Evolutionary conservation across 2,113 vertebrate genomes (phyloP).

Genomic region (Pyxicephalus adspersus): DNA sequence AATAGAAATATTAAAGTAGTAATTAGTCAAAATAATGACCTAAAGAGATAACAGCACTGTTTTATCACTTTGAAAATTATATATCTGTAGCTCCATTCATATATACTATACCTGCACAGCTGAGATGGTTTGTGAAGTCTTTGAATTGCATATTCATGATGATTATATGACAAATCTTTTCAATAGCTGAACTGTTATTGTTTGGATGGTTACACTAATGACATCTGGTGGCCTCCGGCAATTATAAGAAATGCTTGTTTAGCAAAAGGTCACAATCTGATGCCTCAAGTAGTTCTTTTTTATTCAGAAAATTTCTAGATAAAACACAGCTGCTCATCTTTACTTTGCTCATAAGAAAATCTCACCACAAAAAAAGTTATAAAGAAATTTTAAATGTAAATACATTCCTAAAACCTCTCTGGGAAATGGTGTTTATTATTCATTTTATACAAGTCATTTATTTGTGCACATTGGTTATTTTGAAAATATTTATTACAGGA

Average conservation of each 20-base stretch:
- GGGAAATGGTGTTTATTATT: too few relatives aligned
- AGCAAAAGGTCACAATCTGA: conserved; percentile 66
- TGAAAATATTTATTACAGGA: too few relatives aligned
- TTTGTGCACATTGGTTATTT: too few relatives aligned
- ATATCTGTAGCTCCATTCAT: background rate
- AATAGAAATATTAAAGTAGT: too few relatives aligned
- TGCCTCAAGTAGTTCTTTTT: conserved; percentile 58
- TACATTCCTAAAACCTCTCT: too few relatives aligned
- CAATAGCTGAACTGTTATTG: conserved; percentile 53
- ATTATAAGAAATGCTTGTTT: conserved; percentile 63
- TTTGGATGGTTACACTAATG: conserved; percentile 61
- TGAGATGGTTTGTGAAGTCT: conserved; percentile 44
- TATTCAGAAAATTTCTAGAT: background rate
- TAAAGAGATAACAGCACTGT: too few relatives aligned
- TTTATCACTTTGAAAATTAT: too few relatives aligned
- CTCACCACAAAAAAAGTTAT: background rate
- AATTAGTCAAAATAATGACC: too few relatives aligned
- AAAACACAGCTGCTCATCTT: background rate
- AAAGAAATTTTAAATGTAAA: too few relatives aligned
- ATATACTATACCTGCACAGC: background rate
- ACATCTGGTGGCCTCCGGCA: conserved; percentile 58
- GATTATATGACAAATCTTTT: conserved; percentile 59
- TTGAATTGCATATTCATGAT: conserved; percentile 59
- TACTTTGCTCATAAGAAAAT: background rate
- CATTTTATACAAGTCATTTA: too few relatives aligned